Base-by-base conservation (phyloP, 2,797 vertebrate species). In the Eulemur albifrons region DNA sequence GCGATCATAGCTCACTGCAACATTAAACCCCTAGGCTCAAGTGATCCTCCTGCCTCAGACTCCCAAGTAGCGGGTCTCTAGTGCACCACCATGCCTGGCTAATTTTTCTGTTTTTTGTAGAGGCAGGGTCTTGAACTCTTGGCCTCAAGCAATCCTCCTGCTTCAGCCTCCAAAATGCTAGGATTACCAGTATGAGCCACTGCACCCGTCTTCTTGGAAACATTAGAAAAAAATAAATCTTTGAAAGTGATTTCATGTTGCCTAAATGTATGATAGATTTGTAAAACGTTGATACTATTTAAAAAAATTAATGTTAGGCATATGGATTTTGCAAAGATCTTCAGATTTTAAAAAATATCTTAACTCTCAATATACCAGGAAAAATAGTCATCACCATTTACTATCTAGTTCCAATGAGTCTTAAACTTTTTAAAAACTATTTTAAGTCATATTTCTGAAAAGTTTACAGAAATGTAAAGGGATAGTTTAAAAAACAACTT, bases 281-380 rank as follows among this genome's bases (percentile, higher is more conserved):
- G 9, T 35, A 35, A 52, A 82, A 61, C 25, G 17, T 84, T 69
- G 32, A 40, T 80, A 79, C 59, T 67, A 63, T 61, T 94, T 88
- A 5, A 91, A 88, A 93, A 93, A 76, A n/a, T 88, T 91, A 77
- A 88, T 69, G 30, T 81, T 88, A 96, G 52, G 52, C 69, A 70
- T 70, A 54, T 91, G 59, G 70, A 85, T 91, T 90, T 95, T 84
- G 69, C 25, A 69, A 86, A 79, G 32, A 76, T 87, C 61, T 79
- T 90, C n/a, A 93, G 75, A 94, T 94, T 93, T 94, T 21, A 85
- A 86, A 96, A 96, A 93, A 73, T 48, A 77, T 43, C 10, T 83
- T 93, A 95, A 83, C 25, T 70, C 38, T 84, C 40, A 69, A 43
- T 27, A 54, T 80, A 73, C 15, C 59, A 77, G 52, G 65, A 87